Evolutionary conservation across 2,113 vertebrate species (phyloP).

Genomic region (Scalopus aquaticus): DNA sequence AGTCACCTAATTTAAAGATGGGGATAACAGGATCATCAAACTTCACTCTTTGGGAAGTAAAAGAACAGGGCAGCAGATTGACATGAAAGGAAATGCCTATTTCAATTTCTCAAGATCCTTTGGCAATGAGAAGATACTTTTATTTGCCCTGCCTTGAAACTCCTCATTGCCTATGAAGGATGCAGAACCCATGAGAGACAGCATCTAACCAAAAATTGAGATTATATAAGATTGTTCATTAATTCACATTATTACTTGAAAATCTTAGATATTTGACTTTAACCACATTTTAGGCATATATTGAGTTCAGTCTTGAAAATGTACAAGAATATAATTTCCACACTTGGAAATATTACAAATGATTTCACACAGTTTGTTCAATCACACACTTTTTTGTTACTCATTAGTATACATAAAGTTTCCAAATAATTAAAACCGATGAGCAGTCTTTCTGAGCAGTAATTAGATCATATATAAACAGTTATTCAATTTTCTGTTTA

Average conservation of each 20-base stretch:
- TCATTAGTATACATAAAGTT: background rate
- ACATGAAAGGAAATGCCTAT: background rate
- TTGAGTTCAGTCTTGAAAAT: background rate
- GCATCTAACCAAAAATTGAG: background rate
- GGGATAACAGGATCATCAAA: background rate
- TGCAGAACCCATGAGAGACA: background rate
- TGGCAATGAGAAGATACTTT: background rate
- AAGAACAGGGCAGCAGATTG: background rate
- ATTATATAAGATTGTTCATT: background rate
- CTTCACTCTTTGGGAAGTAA: background rate
- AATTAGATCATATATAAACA: background rate
- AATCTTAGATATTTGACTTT: conserved; percentile 20
- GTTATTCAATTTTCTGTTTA: conserved; percentile 53
- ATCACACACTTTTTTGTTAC: background rate
- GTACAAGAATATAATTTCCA: background rate
- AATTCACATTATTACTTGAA: background rate
- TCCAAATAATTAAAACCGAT: conserved; percentile 46
- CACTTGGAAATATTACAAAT: background rate
- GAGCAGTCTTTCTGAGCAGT: conserved; percentile 37
- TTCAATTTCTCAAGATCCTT: background rate
- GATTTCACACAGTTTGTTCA: background rate
- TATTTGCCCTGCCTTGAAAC: background rate
- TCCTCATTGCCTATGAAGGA: background rate
- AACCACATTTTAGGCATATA: background rate
- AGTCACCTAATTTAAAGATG: background rate